Conservation (phyloP, 2,113 vertebrate species). For the Rhadina sibilatrix region DNA sequence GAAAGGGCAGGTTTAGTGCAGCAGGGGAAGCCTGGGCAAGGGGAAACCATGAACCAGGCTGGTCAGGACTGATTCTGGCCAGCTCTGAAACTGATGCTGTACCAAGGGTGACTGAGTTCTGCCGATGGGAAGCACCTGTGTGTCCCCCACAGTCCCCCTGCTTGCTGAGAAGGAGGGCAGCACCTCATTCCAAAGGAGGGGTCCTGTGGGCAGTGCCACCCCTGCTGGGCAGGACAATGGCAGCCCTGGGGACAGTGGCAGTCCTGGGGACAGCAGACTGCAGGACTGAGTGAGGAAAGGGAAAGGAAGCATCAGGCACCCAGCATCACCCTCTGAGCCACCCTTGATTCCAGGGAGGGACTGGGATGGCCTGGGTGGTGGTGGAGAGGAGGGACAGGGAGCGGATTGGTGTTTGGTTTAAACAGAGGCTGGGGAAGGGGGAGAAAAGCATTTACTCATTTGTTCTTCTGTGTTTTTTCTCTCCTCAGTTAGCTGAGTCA, state of each 20-base stretch:
- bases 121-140: neutral
- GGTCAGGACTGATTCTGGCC: neutral
- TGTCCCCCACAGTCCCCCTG: neutral
- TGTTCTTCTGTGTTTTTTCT: neutral
- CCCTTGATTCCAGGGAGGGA: neutral
- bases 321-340: rapidly evolving
- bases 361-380: neutral
- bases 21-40: no score
- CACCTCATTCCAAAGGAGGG: neutral
- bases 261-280: neutral
- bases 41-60: neutral
- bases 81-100: neutral
- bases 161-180: neutral
- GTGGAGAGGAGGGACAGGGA: neutral
- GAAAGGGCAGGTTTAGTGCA: neutral
- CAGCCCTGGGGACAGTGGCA: neutral
- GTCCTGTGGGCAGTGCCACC: neutral
- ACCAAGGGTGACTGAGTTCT: rapidly evolving
- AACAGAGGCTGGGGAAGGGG: neutral
- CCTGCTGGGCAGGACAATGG: neutral
- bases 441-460: neutral
- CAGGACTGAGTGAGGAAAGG: no score
- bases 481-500: neutral
- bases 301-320: neutral
- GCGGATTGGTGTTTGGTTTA: neutral